Conservation (phyloP, 1,140 invertebrate genomes). For the Dendroctonus ponderosae region DNA sequence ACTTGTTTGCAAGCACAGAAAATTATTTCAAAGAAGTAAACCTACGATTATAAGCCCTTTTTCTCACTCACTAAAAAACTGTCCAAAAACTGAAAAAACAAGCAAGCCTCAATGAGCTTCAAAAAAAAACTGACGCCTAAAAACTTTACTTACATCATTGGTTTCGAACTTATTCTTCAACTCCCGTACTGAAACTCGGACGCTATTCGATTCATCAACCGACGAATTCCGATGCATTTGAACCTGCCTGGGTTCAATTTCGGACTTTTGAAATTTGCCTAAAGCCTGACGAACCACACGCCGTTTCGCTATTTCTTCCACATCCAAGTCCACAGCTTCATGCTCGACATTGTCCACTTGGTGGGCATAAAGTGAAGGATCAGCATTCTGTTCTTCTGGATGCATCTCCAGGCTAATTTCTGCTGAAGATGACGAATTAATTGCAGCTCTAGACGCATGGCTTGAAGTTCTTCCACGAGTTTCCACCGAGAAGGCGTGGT, state of each 20-base stretch:
- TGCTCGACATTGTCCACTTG: not conserved
- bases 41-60: no score
- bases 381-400: not conserved
- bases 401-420: conserved; percentile 18
- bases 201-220: conserved; percentile 19
- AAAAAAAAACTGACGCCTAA: no score
- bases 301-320: conserved; percentile 22
- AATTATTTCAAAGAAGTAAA: no score
- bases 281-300: conserved; percentile 24
- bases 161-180: conserved; percentile 43
- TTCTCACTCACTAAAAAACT: no score
- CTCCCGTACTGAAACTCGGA: conserved; percentile 38
- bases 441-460: not conserved
- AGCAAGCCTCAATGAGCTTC: no score
- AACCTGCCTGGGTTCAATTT: not conserved
- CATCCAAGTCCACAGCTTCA: conserved; percentile 19
- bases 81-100: no score
- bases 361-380: not conserved
- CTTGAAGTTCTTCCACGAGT: not conserved
- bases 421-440: conserved; percentile 12
- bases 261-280: conserved; percentile 4
- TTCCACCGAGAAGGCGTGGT: not conserved
- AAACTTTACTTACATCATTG: conserved; percentile 35
- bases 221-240: conserved; percentile 1
- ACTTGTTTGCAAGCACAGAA: no score